Percentiles rank a stretch among this genome's conserved stretches.
These are phyloP conservation scores for Anastrepha obliqua DNA, from an alignment of 1,140 invertebrate genomes.

Conservation along the genomic window DNA sequence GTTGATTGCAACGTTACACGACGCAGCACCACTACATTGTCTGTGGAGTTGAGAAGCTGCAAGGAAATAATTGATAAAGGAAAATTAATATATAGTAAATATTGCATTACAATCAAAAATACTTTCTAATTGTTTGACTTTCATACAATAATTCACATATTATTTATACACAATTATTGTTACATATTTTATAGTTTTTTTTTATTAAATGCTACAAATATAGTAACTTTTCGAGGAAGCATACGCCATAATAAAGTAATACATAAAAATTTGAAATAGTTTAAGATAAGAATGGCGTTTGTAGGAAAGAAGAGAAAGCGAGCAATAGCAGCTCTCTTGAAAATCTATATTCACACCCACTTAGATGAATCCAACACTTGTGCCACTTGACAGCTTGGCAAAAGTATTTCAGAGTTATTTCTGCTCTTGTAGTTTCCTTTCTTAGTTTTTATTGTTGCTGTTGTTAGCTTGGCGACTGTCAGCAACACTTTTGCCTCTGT, in stretches of 20 bases:
- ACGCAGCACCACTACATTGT: slow-evolving; percentile 80
- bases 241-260: too few species aligned
- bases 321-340: not conserved
- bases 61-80: slow-evolving; percentile 65
- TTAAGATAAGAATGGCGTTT: too few species aligned
- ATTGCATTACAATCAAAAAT: too few species aligned
- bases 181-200: too few species aligned
- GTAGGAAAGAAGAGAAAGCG: not conserved
- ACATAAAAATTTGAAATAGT: too few species aligned
- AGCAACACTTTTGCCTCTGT: slow-evolving; percentile 29
- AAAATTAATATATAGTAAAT: not conserved
- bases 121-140: too few species aligned
- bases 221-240: too few species aligned
- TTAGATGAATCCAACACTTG: slow-evolving; percentile 15
- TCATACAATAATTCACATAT: too few species aligned
- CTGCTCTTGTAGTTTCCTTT: not conserved
- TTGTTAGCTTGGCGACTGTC: not conserved
- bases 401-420: slow-evolving; percentile 31
- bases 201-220: too few species aligned
- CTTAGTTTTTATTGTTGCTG: not conserved
- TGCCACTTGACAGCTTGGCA: slow-evolving; percentile 22
- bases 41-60: slow-evolving; percentile 81
- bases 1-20: slow-evolving; percentile 82
- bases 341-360: slow-evolving; percentile 33
- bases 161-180: too few species aligned